Conservation (phyloP, 2,113 vertebrate genomes). For the Apus apus region DNA sequence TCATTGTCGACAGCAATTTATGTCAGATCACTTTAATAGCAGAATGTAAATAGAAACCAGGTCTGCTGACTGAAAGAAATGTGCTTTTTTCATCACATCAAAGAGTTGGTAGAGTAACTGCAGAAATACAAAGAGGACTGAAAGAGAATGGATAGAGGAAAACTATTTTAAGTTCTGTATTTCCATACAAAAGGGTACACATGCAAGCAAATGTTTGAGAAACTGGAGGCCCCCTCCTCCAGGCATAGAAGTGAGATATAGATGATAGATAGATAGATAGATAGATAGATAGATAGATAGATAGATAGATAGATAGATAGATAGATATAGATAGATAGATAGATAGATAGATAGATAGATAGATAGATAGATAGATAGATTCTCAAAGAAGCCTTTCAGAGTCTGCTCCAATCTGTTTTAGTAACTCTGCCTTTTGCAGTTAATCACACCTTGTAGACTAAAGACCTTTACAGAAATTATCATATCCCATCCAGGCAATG, state of each 20-base stretch:
- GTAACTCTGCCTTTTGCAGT: background rate
- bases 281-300: background rate
- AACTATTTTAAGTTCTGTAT: background rate
- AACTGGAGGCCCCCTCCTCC: background rate
- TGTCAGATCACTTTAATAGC: conserved; percentile 5
- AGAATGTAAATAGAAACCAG: conserved; percentile 20
- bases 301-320: too few species aligned
- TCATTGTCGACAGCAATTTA: background rate
- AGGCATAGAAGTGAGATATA: background rate
- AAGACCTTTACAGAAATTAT: background rate
- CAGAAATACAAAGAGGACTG: background rate
- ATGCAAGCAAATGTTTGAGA: background rate
- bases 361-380: background rate
- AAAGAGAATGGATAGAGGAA: background rate
- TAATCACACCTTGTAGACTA: background rate
- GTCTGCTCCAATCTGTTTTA: background rate
- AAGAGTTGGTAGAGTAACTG: background rate
- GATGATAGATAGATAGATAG: too few species aligned
- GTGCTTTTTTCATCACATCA: background rate
- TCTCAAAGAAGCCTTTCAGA: background rate
- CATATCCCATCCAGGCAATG: background rate
- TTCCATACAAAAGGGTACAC: background rate
- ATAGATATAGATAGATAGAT: too few species aligned
- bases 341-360: too few species aligned
- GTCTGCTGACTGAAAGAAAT: conserved; percentile 31